Evolutionary conservation across 2,113 vertebrate genomes (phyloP).

Genomic region (Baryphthengus martii): DNA sequence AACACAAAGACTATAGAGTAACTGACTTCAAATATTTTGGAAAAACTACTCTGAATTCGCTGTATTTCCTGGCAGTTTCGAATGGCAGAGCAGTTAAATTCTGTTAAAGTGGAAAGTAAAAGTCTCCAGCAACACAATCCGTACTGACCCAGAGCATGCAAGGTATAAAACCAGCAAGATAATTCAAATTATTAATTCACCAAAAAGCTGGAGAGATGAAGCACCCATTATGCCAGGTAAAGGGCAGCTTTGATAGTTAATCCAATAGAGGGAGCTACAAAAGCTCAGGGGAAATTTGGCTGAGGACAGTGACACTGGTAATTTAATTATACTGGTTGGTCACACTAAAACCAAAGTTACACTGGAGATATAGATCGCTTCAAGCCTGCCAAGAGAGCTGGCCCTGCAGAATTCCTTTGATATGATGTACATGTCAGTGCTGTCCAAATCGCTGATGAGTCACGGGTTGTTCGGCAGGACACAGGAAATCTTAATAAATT

Average conservation of each 20-base stretch:
- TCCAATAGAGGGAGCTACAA: background rate
- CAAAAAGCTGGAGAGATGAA: background rate
- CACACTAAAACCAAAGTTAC: slow-evolving; percentile 7
- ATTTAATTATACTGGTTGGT: slow-evolving; percentile 45
- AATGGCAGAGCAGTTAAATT: background rate
- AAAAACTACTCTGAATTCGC: background rate
- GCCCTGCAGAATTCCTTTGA: slow-evolving; percentile 59
- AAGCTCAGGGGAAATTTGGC: background rate
- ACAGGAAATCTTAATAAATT: slow-evolving; percentile 17
- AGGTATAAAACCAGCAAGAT: background rate
- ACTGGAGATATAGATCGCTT: slow-evolving; percentile 27
- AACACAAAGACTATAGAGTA: background rate
- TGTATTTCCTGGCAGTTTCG: background rate
- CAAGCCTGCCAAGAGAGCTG: slow-evolving; percentile 27
- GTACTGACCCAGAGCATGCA: background rate
- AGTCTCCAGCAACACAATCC: background rate
- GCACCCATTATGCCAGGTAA: background rate
- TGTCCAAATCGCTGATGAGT: background rate
- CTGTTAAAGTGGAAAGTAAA: background rate
- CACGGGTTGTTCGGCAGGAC: background rate
- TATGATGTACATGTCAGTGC: slow-evolving; percentile 27
- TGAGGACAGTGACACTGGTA: background rate
- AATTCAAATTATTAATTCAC: background rate
- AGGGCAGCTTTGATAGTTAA: background rate
- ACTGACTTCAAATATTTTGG: background rate